A percentile compares a stretch with the other conserved stretches of the same genome.
Conservation (phyloP, 2,113 vertebrate genomes). For the Himantopus leucocephalus region DNA sequence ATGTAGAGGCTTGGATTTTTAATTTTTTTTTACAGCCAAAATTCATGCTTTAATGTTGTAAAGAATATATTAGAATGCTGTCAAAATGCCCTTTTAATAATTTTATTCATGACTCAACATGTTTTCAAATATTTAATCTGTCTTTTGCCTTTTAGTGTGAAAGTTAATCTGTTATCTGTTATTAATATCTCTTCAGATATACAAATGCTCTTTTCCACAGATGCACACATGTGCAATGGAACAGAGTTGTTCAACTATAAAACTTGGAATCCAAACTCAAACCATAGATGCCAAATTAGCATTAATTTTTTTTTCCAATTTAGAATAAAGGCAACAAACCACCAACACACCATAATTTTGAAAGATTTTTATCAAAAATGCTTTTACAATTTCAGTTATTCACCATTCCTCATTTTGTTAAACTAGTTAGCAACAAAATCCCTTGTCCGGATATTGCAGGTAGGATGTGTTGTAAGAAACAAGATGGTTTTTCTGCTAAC, state of each 20-base stretch:
- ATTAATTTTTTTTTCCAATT: background rate
- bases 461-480: background rate
- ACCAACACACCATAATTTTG: background rate
- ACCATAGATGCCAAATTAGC: conserved; percentile 19
- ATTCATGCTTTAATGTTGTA: background rate
- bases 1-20: background rate
- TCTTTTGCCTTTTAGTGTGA: background rate
- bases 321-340: background rate
- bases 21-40: background rate
- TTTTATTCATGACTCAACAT: background rate
- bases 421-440: background rate
- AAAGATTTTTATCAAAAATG: background rate
- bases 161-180: background rate
- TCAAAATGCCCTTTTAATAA: background rate
- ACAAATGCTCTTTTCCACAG: background rate
- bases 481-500: background rate
- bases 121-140: conserved; percentile 13
- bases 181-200: background rate
- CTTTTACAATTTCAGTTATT: background rate
- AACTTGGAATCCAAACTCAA: conserved; percentile 32
- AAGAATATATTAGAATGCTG: background rate
- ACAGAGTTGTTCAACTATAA: background rate
- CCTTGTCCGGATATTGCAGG: background rate
- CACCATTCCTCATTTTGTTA: background rate
- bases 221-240: background rate